phyloP scores from a whole-genome alignment of 2,113 vertebrate genomes.

The Eira barbara region DNA sequence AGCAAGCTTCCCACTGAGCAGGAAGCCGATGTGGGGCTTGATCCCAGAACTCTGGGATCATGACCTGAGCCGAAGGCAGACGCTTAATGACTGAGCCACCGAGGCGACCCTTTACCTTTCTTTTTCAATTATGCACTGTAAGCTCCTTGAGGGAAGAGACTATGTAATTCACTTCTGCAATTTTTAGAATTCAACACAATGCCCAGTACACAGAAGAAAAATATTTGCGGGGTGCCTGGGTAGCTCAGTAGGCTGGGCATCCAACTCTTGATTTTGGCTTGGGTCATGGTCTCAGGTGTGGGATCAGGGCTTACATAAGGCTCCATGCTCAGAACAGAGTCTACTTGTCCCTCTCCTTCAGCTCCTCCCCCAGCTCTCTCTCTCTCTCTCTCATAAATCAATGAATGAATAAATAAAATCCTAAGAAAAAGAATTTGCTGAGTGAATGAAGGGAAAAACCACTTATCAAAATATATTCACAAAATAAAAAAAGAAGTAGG shows the following conservation, averaged over 20 bases:
- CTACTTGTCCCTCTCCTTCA: background rate
- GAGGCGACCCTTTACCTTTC: background rate
- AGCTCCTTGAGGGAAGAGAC: background rate
- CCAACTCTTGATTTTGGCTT: background rate
- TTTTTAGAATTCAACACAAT: background rate
- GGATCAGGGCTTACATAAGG: background rate
- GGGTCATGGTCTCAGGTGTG: background rate
- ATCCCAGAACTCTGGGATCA: no score
- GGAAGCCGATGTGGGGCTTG: no score
- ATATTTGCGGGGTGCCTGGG: background rate
- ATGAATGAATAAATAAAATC: background rate
- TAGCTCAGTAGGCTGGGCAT: background rate
- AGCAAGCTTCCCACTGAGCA: no score
- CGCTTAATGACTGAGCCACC: no score
- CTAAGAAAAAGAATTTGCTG: background rate
- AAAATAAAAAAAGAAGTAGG: background rate
- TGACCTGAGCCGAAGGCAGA: no score
- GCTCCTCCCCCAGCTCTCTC: background rate
- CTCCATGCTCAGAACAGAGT: background rate
- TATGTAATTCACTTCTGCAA: slow-evolving; percentile 29
- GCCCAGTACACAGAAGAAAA: background rate
- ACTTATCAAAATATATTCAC: background rate
- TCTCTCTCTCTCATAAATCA: background rate
- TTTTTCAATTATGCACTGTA: background rate
- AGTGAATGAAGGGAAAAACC: background rate